Evolutionary conservation across 1,140 invertebrate genomes (phyloP).

Genomic region (Pseudomyrmex dendroicus): DNA sequence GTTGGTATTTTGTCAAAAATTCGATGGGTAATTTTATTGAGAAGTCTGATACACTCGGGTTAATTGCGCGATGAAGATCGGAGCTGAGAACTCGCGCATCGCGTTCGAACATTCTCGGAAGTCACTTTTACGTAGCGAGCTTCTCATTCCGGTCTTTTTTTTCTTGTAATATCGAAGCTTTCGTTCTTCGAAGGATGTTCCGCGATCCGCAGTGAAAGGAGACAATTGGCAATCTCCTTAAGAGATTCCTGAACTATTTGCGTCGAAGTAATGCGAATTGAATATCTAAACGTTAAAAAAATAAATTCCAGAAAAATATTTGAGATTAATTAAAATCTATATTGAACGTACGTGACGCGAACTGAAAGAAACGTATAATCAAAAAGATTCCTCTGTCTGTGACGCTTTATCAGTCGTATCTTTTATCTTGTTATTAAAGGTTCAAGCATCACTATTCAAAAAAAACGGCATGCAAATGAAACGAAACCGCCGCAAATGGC

Average conservation of each 20-base stretch:
- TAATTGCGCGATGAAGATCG: constrained; percentile 14
- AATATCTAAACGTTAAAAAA: constrained; percentile 6
- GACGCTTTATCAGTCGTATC: too few species aligned
- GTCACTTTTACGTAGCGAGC: neutral
- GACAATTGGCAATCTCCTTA: constrained; percentile 16
- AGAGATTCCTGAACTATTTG: constrained; percentile 26
- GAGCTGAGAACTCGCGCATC: neutral
- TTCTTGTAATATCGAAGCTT: constrained; percentile 27
- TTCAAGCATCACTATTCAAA: too few species aligned
- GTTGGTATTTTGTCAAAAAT: constrained; percentile 10
- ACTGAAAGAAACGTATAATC: neutral
- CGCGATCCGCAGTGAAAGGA: constrained; percentile 16
- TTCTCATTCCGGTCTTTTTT: constrained; percentile 3
- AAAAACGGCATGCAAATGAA: too few species aligned
- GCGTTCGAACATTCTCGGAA: constrained; percentile 21
- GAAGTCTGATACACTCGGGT: neutral
- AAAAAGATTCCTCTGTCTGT: neutral
- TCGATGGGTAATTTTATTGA: neutral
- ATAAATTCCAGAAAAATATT: neutral
- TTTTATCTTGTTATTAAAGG: too few species aligned
- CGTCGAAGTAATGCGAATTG: constrained; percentile 28
- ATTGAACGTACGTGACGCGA: neutral
- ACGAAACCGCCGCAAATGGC: neutral
- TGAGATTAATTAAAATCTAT: constrained; percentile 7
- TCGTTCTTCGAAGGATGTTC: constrained; percentile 10